Evolutionary conservation across 2,888 invertebrate genomes (phyloP), one percentile per base, ranked within the genome.

Genomic region (Tinea pellionella): DNA sequence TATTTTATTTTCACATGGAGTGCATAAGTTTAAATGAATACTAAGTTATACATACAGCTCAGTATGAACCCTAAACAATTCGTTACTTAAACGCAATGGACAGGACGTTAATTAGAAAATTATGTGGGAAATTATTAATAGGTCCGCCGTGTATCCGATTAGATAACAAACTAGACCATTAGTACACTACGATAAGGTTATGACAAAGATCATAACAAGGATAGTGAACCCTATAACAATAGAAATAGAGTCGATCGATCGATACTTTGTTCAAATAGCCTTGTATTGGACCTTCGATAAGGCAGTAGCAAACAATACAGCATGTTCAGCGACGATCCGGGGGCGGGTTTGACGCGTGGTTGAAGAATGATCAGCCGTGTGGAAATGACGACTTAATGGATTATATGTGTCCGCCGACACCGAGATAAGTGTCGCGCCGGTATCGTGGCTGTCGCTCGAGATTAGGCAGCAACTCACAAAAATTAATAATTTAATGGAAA

Each of bases 331-430:
- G 73, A 69, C 68, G 69, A 69, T 68, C 69, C 75, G 77, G 80
- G 81, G 84, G 84, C 81, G 78, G 55, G 73, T 73, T 70, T 77
- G 82, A 85, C 79, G 82, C 80, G 81, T 80, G 83, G 80, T 83
- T 85, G 83, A 86, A 73, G 83, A 86, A 86, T 86, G 81, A 84
- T 79, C 85, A 84, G 72, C 83, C 72, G 75, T 68, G 80, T 86
- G 85, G 85, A 87, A 87, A 86, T 86, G 86, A 86, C 84, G 87
- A 85, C 82, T 86, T 87, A 87, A 87, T 87, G 87, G 86, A 87
- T 86, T 83, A 87, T 83, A 79, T 83, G 77, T 87, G 87, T 87
- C 80, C 77, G 73, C 75, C 78, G 84, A 84, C 83, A 82, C 77
- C 75, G 73, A 83, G 86, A 86, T 86, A 86, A 86, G 83, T 86